These are phyloP conservation scores for Cottus gobio DNA, from an alignment of 2,113 vertebrate species.

Conservation along the genomic window DNA sequence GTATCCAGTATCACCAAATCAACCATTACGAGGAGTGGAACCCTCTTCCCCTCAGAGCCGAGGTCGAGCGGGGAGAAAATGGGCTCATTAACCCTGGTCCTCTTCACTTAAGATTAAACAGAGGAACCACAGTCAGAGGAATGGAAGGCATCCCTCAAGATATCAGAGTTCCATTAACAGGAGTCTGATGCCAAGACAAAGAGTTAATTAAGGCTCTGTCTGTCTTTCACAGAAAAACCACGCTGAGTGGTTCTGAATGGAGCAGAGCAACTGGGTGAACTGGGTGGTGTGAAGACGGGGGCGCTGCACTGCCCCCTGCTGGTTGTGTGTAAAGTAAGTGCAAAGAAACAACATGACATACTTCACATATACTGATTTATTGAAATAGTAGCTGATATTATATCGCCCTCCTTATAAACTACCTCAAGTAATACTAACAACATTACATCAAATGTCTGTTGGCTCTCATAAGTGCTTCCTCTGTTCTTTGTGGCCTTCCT, in stretches of 20 bases:
- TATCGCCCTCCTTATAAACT: no score
- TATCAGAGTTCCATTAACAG: constrained; percentile 3
- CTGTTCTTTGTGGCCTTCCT: not conserved
- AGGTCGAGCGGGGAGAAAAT: constrained; percentile 19
- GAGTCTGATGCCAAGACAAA: constrained; percentile 1
- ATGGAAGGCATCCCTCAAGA: not conserved
- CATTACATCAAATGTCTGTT: not conserved
- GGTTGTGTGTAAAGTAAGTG: not conserved
- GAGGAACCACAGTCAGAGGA: not conserved
- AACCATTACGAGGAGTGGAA: not conserved
- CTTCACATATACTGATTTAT: not conserved
- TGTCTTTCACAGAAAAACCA: not conserved
- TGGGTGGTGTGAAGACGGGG: not conserved
- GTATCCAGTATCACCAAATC: not conserved
- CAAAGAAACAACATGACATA: not conserved
- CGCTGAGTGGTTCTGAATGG: not conserved
- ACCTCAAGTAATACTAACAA: not conserved
- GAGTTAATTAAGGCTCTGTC: not conserved
- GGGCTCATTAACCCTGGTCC: constrained; percentile 32
- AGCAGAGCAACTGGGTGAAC: not conserved
- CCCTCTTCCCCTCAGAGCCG: not conserved
- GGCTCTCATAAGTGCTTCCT: not conserved
- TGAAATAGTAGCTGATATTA: not conserved
- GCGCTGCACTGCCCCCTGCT: constrained; percentile 60
- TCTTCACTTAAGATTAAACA: not conserved